Conservation (phyloP, 2,888 invertebrate species). For the Ptycholaimellus sp. region DNA sequence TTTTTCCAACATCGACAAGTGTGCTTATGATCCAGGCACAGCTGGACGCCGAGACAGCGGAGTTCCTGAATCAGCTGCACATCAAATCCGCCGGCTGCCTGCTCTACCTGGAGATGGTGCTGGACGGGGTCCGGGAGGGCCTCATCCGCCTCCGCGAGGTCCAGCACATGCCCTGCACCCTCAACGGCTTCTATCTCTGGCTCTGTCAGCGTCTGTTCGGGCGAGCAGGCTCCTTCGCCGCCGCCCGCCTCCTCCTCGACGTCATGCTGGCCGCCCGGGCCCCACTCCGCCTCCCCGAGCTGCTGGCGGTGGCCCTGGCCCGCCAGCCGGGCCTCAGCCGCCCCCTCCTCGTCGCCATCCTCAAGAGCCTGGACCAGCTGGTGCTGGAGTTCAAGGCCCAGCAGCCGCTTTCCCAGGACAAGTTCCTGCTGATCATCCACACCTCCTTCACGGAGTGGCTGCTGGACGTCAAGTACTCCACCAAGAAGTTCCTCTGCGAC, state of each 20-base stretch:
- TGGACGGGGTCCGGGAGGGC: conserved; percentile 73
- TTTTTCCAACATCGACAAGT: too few species aligned
- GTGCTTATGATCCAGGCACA: too few species aligned
- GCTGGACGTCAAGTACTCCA: conserved; percentile 87
- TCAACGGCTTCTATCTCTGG: conserved; percentile 82
- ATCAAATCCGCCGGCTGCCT: conserved; percentile 68
- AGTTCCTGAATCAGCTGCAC: conserved; percentile 72
- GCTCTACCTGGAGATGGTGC: conserved; percentile 34
- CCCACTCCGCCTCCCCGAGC: conserved; percentile 53
- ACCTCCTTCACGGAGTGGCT: conserved; percentile 85
- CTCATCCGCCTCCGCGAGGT: conserved; percentile 73
- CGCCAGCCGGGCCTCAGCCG: conserved; percentile 50
- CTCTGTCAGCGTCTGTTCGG: conserved; percentile 74
- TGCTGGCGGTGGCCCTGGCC: conserved; percentile 56
- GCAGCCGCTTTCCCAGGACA: background rate
- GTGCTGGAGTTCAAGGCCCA: conserved; percentile 24
- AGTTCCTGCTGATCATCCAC: conserved; percentile 42
- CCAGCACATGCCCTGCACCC: conserved; percentile 70
- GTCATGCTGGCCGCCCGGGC: conserved; percentile 61
- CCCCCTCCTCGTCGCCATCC: conserved; percentile 53
- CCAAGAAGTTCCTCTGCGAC: conserved; percentile 68
- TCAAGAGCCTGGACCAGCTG: conserved; percentile 48
- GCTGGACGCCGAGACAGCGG: conserved; percentile 68
- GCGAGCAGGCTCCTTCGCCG: conserved; percentile 52
- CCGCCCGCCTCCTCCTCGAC: conserved; percentile 46